A percentile compares a stretch with the other conserved stretches of the same genome.
Evolutionary conservation across 2,888 invertebrate genomes (phyloP).

Genomic region (Cosmia pyralina): DNA sequence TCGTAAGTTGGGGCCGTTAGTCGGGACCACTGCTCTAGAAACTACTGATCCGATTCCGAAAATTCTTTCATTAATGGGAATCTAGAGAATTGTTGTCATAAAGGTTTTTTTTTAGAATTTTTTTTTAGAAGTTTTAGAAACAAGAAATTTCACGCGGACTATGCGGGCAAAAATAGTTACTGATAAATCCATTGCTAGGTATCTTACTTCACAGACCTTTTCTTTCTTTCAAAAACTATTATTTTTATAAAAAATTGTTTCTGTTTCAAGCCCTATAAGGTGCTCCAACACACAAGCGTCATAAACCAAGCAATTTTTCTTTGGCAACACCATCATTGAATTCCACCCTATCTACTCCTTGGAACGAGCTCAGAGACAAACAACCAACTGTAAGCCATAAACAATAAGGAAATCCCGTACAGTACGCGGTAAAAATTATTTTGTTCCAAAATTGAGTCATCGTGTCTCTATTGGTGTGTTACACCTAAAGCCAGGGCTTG

Average conservation of each 20-base stretch:
- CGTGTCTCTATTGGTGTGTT: conserved; percentile 24
- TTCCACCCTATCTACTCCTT: conserved; percentile 35
- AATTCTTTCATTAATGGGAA: too few species aligned
- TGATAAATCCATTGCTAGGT: background rate
- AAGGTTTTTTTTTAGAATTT: too few species aligned
- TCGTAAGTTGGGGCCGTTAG: too few species aligned
- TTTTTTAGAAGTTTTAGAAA: too few species aligned
- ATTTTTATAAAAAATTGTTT: background rate
- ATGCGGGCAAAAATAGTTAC: background rate
- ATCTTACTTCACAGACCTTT: background rate
- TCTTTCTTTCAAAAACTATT: background rate
- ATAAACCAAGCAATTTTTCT: conserved; percentile 46
- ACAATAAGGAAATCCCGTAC: conserved; percentile 56
- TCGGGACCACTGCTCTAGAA: too few species aligned
- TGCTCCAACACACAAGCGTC: conserved; percentile 12
- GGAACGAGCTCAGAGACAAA: conserved; percentile 48
- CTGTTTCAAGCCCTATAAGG: background rate
- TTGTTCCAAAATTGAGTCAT: conserved; percentile 49
- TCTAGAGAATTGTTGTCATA: too few species aligned
- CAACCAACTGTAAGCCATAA: conserved; percentile 55
- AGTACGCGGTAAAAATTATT: conserved; percentile 54
- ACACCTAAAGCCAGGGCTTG: conserved; percentile 20
- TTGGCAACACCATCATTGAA: conserved; percentile 49
- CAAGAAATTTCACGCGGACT: too few species aligned
- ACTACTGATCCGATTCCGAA: too few species aligned